A percentile compares a stretch with the other conserved stretches of the same genome.
Evolutionary conservation across 1,140 invertebrate genomes (phyloP).

Genomic region (Euglossa dilemma): DNA sequence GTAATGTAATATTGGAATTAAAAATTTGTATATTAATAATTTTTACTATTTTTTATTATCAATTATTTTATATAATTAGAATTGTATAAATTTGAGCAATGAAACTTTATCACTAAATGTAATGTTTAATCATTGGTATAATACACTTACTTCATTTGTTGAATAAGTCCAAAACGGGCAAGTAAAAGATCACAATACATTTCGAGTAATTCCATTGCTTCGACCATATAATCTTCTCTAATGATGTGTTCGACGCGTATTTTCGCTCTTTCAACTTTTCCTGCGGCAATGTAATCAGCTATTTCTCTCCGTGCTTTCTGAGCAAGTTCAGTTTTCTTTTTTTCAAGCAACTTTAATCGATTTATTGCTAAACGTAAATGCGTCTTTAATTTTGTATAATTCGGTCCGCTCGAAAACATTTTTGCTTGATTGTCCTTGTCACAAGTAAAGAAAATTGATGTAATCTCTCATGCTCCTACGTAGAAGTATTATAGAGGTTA

Average conservation of each 20-base stretch:
- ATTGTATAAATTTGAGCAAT: slow-evolving; percentile 21
- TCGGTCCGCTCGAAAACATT: slow-evolving; percentile 94
- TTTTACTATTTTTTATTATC: not conserved
- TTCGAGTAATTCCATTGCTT: slow-evolving; percentile 99
- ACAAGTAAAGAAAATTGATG: not conserved
- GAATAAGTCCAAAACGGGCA: slow-evolving; percentile 97
- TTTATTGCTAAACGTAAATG: slow-evolving; percentile 96
- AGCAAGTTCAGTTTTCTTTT: slow-evolving; percentile 98
- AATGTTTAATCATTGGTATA: not conserved
- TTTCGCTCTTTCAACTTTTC: slow-evolving; percentile 96
- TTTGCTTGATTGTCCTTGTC: slow-evolving; percentile 36
- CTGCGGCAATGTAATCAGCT: slow-evolving; percentile 95
- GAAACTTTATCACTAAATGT: not conserved
- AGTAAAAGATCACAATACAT: slow-evolving; percentile 99
- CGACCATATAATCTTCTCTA: slow-evolving; percentile 99
- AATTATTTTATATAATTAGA: not conserved
- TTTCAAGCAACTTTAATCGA: slow-evolving; percentile 96
- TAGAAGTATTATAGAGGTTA: slow-evolving; percentile 5
- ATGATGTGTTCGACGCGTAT: slow-evolving; percentile 99
- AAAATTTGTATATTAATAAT: not conserved
- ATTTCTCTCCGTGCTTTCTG: slow-evolving; percentile 98
- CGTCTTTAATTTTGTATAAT: slow-evolving; percentile 98
- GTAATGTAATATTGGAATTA: not conserved
- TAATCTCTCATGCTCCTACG: slow-evolving; percentile 23
- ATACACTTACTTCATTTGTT: slow-evolving; percentile 94